Evolutionary conservation across 2,113 vertebrate genomes (phyloP).

Genomic region (Phylloscopus trochiloides): DNA sequence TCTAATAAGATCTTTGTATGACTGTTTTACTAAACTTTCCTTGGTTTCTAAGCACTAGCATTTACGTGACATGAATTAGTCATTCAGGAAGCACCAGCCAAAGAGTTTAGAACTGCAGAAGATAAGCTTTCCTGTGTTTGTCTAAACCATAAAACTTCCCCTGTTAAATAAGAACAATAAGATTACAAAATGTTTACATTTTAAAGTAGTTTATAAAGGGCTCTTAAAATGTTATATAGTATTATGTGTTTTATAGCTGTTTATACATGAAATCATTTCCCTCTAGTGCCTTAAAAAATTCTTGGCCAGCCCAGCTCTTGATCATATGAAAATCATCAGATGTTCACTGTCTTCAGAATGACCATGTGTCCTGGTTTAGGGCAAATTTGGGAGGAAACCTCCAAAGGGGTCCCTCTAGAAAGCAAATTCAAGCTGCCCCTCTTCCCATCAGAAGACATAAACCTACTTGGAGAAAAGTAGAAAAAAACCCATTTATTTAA

Average conservation of each 20-base stretch:
- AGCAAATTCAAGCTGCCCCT: not conserved
- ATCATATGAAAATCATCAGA: not conserved
- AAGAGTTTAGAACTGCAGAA: not conserved
- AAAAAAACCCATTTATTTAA: not conserved
- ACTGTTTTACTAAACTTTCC: not conserved
- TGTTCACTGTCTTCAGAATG: not conserved
- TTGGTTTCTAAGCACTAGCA: not conserved
- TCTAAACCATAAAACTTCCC: not conserved
- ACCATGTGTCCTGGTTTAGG: not conserved
- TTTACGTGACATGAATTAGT: not conserved
- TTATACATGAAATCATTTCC: not conserved
- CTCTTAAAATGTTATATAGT: not conserved
- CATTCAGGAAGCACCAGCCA: not conserved
- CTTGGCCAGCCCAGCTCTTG: not conserved
- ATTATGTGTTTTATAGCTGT: not conserved
- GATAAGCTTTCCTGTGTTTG: not conserved
- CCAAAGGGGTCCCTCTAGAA: not conserved
- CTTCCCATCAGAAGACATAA: not conserved
- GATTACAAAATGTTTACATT: not conserved
- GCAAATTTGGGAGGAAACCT: not conserved
- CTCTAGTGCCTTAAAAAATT: not conserved
- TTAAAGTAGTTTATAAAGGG: not conserved
- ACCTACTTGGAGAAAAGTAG: no score
- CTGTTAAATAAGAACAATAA: not conserved
- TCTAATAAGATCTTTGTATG: not conserved